Evolutionary conservation across 2,888 invertebrate species (phyloP).

Genomic region (Cremastinae sp.): DNA sequence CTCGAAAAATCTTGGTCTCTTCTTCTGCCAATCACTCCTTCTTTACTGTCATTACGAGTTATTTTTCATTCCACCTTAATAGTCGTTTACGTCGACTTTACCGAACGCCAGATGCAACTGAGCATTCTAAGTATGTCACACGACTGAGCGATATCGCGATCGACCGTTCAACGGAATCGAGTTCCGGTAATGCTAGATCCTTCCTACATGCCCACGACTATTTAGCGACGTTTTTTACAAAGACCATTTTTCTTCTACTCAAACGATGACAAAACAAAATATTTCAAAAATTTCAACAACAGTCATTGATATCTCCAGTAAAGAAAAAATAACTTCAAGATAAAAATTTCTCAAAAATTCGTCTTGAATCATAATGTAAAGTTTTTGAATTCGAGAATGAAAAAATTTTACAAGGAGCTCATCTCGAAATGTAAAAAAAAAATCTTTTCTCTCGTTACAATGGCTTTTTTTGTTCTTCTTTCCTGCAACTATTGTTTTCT

Average conservation of each 20-base stretch:
- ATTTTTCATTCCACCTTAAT: slow-evolving; percentile 31
- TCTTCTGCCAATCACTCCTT: slow-evolving; percentile 19
- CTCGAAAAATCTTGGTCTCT: slow-evolving; percentile 32
- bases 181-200: slow-evolving; percentile 57
- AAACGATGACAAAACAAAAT: too few relatives aligned
- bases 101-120: slow-evolving; percentile 50
- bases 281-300: too few relatives aligned
- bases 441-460: too few relatives aligned
- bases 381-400: too few relatives aligned
- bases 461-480: neutral
- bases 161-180: slow-evolving; percentile 62
- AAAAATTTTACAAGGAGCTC: too few relatives aligned
- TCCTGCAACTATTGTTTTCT: neutral
- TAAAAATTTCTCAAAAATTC: too few relatives aligned
- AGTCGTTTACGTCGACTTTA: slow-evolving; percentile 42
- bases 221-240: slow-evolving; percentile 16
- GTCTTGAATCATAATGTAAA: too few relatives aligned
- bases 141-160: slow-evolving; percentile 61
- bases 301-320: too few relatives aligned
- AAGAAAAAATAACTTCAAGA: too few relatives aligned
- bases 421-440: too few relatives aligned
- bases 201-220: neutral
- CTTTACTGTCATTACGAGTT: slow-evolving; percentile 12
- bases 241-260: too few relatives aligned
- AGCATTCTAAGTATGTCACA: slow-evolving; percentile 61